Conservation (phyloP, 2,797 vertebrate species). For the Gadopsis marmoratus region DNA sequence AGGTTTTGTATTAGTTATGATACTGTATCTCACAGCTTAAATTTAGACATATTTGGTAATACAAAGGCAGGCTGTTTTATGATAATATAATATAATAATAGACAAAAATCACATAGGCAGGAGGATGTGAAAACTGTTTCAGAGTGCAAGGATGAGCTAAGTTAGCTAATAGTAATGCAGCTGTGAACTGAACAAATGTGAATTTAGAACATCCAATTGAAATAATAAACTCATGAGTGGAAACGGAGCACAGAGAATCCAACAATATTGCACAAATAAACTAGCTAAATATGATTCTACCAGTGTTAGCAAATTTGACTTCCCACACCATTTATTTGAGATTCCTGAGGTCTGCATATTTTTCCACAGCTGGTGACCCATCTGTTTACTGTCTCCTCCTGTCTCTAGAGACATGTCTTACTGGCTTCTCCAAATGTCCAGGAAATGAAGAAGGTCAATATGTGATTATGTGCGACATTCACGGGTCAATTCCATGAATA, state of each 20-base stretch:
- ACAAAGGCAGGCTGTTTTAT: neutral
- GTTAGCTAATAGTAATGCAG: neutral
- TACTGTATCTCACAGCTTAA: neutral
- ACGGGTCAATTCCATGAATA: constrained; percentile 2
- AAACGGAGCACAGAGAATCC: constrained; percentile 15
- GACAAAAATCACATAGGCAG: neutral
- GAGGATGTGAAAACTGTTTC: neutral
- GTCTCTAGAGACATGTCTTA: constrained; percentile 1
- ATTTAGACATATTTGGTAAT: neutral
- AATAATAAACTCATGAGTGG: constrained; percentile 3
- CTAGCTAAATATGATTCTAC: constrained; percentile 18
- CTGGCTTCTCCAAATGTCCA: constrained; percentile 9
- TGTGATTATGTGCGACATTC: constrained; percentile 18
- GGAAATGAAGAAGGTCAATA: constrained; percentile 5
- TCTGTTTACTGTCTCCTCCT: constrained; percentile 14
- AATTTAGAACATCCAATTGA: constrained; percentile 24
- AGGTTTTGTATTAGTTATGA: neutral
- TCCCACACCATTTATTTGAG: constrained; percentile 13
- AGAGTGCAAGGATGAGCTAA: neutral
- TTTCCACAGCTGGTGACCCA: neutral
- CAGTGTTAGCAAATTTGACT: constrained; percentile 8
- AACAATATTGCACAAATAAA: constrained; percentile 2
- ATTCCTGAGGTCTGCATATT: constrained; percentile 13
- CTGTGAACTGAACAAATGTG: constrained; percentile 7
- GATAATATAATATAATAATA: neutral